Evolutionary conservation across 2,888 invertebrate species (phyloP).

Genomic region (Alentia gelatinosa): DNA sequence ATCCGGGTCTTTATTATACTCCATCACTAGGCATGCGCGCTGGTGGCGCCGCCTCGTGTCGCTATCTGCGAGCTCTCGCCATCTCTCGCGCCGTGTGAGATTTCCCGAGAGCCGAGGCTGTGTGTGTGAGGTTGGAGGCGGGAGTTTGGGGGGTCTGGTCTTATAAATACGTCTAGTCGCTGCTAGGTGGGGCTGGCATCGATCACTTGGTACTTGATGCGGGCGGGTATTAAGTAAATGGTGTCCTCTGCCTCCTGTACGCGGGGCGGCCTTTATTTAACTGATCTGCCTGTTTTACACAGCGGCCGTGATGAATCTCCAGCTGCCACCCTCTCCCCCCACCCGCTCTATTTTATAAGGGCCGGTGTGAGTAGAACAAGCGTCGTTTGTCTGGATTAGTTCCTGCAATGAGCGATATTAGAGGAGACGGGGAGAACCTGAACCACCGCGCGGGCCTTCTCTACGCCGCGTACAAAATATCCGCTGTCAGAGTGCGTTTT

Average conservation of each 20-base stretch:
- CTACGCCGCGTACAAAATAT: no score
- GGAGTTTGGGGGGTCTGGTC: neutral
- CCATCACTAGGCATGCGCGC: neutral
- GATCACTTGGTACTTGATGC: neutral
- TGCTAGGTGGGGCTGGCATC: slow-evolving; percentile 26
- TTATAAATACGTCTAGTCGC: neutral
- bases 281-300: slow-evolving; percentile 29
- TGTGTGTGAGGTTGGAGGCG: neutral
- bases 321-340: neutral
- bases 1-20: slow-evolving; percentile 37
- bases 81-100: slow-evolving; percentile 28
- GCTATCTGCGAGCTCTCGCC: neutral
- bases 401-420: no score
- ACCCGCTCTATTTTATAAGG: neutral
- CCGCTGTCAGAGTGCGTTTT: no score
- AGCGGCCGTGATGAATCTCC: slow-evolving; percentile 3
- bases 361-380: neutral
- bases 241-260: neutral
- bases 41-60: neutral
- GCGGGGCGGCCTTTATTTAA: neutral
- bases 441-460: no score
- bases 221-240: slow-evolving; percentile 22
- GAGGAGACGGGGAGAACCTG: no score
- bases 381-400: neutral
- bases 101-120: neutral